phyloP scores from a whole-genome alignment of 2,888 invertebrate genomes.

The Drosophila helvetica region DNA sequence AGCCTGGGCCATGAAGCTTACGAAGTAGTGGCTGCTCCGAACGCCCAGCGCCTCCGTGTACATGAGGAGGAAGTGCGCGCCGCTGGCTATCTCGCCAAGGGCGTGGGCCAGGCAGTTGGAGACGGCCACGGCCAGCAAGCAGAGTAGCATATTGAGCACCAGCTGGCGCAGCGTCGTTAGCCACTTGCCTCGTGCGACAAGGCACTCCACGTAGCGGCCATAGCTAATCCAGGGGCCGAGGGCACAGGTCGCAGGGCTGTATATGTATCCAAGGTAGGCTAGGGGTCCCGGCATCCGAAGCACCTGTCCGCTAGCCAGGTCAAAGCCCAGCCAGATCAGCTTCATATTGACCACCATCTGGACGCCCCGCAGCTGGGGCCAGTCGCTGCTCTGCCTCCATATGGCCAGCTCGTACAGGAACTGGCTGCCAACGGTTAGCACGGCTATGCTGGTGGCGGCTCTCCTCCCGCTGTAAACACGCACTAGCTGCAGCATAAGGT shows the following conservation, averaged over 20 bases:
- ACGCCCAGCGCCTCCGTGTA: conserved; percentile 96
- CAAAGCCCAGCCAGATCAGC: conserved; percentile 89
- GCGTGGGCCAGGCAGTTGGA: conserved; percentile 91
- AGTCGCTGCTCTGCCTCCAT: conserved; percentile 87
- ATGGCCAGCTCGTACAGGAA: conserved; percentile 72
- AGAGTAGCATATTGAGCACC: conserved; percentile 85
- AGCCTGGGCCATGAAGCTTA: conserved; percentile 93
- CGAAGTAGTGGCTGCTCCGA: conserved; percentile 97
- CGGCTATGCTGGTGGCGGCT: conserved; percentile 53
- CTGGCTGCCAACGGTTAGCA: conserved; percentile 63
- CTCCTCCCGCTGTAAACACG: conserved; percentile 36
- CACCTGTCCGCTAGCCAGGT: conserved; percentile 82
- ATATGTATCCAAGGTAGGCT: conserved; percentile 86
- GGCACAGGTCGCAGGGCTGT: conserved; percentile 92
- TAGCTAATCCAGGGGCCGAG: conserved; percentile 97
- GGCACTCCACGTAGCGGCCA: conserved; percentile 86
- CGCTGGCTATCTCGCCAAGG: conserved; percentile 85
- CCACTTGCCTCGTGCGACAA: conserved; percentile 81
- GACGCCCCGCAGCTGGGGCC: conserved; percentile 89
- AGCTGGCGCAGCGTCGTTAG: conserved; percentile 86
- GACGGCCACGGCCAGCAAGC: conserved; percentile 87
- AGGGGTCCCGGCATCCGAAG: conserved; percentile 65
- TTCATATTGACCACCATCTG: conserved; percentile 98
- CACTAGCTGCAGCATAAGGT: conserved; percentile 58
- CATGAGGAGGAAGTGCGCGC: conserved; percentile 87